phyloP scores from a whole-genome alignment of 2,797 vertebrate genomes.

The Adrianichthys oophorus region DNA sequence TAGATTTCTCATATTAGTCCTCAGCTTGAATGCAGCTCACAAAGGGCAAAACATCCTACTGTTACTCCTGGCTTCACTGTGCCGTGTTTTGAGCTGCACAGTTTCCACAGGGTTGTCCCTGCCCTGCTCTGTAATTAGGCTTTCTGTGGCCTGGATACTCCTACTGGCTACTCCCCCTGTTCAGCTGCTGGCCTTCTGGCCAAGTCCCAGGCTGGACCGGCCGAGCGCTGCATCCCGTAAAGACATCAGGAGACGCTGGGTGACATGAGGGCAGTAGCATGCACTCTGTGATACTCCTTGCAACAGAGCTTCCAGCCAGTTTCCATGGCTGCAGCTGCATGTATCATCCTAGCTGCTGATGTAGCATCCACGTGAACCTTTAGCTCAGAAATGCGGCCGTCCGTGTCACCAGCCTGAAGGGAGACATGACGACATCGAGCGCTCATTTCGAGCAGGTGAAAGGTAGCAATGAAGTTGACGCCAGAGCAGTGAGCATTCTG shows the following conservation, averaged over 20 bases:
- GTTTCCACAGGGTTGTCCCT: constrained; percentile 71
- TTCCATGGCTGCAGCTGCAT: too few relatives aligned
- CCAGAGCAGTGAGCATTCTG: constrained; percentile 20
- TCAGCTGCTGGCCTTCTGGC: constrained; percentile 45
- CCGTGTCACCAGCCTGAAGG: constrained; percentile 13
- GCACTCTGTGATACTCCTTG: too few relatives aligned
- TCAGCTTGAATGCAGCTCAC: background rate
- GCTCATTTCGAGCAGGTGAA: constrained; percentile 7
- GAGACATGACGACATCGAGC: constrained; percentile 4
- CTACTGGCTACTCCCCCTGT: constrained; percentile 49
- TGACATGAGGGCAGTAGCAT: constrained; percentile 30
- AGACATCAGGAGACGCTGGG: constrained; percentile 31
- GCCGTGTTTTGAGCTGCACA: constrained; percentile 49
- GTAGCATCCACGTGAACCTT: background rate
- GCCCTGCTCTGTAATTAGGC: constrained; percentile 68
- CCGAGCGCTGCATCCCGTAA: constrained; percentile 43
- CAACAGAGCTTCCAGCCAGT: too few relatives aligned
- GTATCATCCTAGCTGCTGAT: background rate
- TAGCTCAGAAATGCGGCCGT: constrained; percentile 13
- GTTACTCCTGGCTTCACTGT: constrained; percentile 9
- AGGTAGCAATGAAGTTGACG: constrained; percentile 16
- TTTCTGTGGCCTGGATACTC: constrained; percentile 64
- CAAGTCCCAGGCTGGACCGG: constrained; percentile 34
- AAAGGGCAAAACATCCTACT: constrained; percentile 9
- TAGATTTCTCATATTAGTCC: too few relatives aligned